Conservation (phyloP, 2,888 invertebrate genomes). For the Amphipyra berbera region DNA sequence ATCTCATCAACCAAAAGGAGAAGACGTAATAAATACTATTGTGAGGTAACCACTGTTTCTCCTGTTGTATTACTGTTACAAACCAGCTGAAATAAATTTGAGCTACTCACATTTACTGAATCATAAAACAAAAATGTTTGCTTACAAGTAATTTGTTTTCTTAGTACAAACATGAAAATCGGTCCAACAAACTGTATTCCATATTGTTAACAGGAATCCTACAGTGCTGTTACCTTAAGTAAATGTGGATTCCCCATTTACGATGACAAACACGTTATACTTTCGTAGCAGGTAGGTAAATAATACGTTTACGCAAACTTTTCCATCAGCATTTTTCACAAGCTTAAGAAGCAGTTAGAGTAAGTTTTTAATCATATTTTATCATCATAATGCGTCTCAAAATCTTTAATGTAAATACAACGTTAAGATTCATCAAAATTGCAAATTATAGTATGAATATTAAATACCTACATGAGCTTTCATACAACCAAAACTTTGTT, state of each 20-base stretch:
- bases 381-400: not conserved
- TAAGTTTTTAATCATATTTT: too few relatives aligned
- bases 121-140: slow-evolving; percentile 2
- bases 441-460: too few relatives aligned
- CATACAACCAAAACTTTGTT: too few relatives aligned
- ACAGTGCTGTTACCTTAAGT: slow-evolving; percentile 30
- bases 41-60: too few relatives aligned
- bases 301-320: slow-evolving; percentile 13
- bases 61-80: too few relatives aligned
- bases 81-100: not conserved
- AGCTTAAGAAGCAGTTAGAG: not conserved
- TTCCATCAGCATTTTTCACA: slow-evolving; percentile 1
- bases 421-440: too few relatives aligned
- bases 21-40: too few relatives aligned
- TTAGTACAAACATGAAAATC: slow-evolving; percentile 29
- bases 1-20: not conserved
- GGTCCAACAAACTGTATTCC: slow-evolving; percentile 36
- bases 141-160: slow-evolving; percentile 18
- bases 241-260: slow-evolving; percentile 31
- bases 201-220: slow-evolving; percentile 27
- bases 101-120: not conserved
- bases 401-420: not conserved
- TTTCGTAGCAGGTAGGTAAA: slow-evolving; percentile 20
- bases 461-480: too few relatives aligned
- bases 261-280: slow-evolving; percentile 34